Evolutionary conservation across 2,888 invertebrate species (phyloP).

Genomic region (Ptilodon capucinus): DNA sequence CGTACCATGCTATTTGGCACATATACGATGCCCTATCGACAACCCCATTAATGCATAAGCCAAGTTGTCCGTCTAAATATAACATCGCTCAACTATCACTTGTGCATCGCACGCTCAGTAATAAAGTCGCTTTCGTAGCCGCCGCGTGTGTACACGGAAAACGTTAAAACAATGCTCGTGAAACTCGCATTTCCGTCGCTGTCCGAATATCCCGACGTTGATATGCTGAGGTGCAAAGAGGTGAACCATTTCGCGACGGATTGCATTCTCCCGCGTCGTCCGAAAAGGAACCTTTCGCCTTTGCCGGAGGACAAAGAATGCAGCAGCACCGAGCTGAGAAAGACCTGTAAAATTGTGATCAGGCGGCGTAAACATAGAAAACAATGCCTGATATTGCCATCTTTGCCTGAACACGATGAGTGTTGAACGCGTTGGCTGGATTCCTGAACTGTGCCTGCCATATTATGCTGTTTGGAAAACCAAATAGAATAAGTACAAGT

Average conservation of each 20-base stretch:
- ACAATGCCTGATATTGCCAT: constrained; percentile 60
- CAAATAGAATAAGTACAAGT: constrained; percentile 31
- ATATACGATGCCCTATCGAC: constrained; percentile 29
- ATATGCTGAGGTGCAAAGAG: constrained; percentile 66
- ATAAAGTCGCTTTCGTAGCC: constrained; percentile 39
- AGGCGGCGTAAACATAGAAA: constrained; percentile 59
- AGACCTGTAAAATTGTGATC: constrained; percentile 49
- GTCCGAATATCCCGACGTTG: constrained; percentile 59
- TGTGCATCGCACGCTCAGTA: constrained; percentile 27
- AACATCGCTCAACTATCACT: constrained; percentile 24
- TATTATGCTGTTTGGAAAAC: constrained; percentile 21
- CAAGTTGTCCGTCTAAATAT: constrained; percentile 35
- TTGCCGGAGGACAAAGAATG: constrained; percentile 73
- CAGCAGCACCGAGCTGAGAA: constrained; percentile 60
- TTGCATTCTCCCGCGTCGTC: constrained; percentile 63
- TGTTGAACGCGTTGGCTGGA: constrained; percentile 47
- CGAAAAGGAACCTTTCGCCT: constrained; percentile 63
- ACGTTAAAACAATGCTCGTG: constrained; percentile 57
- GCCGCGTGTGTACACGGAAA: constrained; percentile 45
- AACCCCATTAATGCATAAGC: constrained; percentile 31
- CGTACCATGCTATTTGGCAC: constrained; percentile 24
- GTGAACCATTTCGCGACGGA: constrained; percentile 62
- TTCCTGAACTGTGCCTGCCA: constrained; percentile 18
- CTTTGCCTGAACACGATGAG: constrained; percentile 67
- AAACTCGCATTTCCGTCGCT: constrained; percentile 60